These are phyloP conservation scores for Leucoma salicis DNA, from an alignment of 2,888 invertebrate genomes.

Conservation along the genomic window DNA sequence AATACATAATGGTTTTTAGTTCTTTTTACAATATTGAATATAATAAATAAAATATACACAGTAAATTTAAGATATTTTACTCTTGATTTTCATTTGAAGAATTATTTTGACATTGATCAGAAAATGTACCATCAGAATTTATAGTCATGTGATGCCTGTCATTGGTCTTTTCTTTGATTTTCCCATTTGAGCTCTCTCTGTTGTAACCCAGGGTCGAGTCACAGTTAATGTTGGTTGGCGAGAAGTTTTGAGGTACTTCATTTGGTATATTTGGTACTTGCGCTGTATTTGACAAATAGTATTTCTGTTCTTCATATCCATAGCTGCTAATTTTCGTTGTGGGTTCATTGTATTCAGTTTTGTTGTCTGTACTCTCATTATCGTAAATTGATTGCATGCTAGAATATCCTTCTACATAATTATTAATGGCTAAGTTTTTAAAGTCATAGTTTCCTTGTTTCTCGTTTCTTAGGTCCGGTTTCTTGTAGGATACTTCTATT, in stretches of 20 bases:
- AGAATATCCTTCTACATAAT: constrained; percentile 40
- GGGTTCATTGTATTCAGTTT: constrained; percentile 1
- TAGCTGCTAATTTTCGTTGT: constrained; percentile 41
- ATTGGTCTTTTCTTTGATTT: constrained; percentile 21
- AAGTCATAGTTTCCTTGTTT: constrained; percentile 55
- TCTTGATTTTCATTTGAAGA: not conserved
- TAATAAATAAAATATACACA: not conserved
- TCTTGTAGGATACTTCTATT: constrained; percentile 35
- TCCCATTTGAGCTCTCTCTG: constrained; percentile 28
- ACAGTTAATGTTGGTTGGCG: constrained; percentile 9
- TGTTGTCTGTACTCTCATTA: constrained; percentile 30
- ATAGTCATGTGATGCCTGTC: constrained; percentile 22
- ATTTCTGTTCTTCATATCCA: constrained; percentile 47
- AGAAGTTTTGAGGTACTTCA: constrained; percentile 22
- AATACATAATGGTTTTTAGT: too few species aligned
- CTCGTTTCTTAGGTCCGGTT: constrained; percentile 13
- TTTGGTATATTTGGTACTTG: too few species aligned
- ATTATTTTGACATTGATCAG: constrained; percentile 24
- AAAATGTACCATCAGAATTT: constrained; percentile 14
- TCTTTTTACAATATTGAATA: too few species aligned
- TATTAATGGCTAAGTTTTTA: constrained; percentile 55
- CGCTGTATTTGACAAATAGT: constrained; percentile 27
- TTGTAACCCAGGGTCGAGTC: constrained; percentile 20
- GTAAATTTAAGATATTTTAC: not conserved
- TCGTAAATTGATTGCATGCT: constrained; percentile 36